phyloP scores from a whole-genome alignment of 1,140 invertebrate species.

The Cecropterus lyciades region DNA sequence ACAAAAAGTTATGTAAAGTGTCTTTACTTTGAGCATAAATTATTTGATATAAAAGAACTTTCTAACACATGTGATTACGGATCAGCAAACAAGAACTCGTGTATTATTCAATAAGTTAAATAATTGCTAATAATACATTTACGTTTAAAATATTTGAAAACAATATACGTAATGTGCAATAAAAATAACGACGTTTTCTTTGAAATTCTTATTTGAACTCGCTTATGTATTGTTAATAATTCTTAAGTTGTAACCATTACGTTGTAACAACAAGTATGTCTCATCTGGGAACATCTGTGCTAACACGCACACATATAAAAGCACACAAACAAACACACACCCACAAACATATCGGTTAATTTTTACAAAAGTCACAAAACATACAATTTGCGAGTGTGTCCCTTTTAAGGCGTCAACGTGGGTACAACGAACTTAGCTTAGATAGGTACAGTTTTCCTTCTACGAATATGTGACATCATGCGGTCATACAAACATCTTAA shows the following conservation, averaged over 20 bases:
- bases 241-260: constrained; percentile 1
- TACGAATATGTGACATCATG: constrained; percentile 54
- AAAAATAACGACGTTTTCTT: too few relatives aligned
- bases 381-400: constrained; percentile 34
- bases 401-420: constrained; percentile 52
- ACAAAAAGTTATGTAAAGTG: too few relatives aligned
- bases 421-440: constrained; percentile 50
- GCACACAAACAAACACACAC: constrained; percentile 15
- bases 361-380: constrained; percentile 37
- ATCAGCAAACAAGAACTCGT: too few relatives aligned
- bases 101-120: too few relatives aligned
- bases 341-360: constrained; percentile 43
- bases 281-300: constrained; percentile 2
- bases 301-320: not conserved
- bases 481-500: constrained; percentile 30
- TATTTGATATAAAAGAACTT: too few relatives aligned
- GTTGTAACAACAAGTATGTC: not conserved
- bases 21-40: too few relatives aligned
- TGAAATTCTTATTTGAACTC: too few relatives aligned
- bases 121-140: too few relatives aligned
- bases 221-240: too few relatives aligned
- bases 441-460: constrained; percentile 58
- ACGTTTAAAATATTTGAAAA: too few relatives aligned
- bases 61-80: too few relatives aligned
- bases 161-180: too few relatives aligned